Base-by-base conservation (phyloP, 1,140 invertebrate genomes). In the Zelostemma sp. region DNA sequence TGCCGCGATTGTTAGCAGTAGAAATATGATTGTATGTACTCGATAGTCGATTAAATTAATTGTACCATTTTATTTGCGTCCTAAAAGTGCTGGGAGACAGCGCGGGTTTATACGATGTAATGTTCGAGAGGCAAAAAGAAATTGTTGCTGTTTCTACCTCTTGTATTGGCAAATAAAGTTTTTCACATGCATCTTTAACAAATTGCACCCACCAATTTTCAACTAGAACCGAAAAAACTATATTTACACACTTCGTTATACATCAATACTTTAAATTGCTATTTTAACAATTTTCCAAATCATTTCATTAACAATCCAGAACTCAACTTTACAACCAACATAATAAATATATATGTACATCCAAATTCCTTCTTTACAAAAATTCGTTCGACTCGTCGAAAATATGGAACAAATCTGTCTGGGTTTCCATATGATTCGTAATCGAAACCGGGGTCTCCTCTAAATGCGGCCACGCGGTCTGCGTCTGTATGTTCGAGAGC, bases 401-500 rank as follows among this genome's bases (percentile, higher is more conserved):
- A 43, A 85, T 82, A 40, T 78, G 79, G 8, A 85, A 64, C 43
- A 86, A 60, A 60, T 86, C 82, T 1, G 84, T 86, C 61, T 86
- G 85, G 0, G 85, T 86, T 74, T 86, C 85, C 57, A 83, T 86
- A 33, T 86, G 83, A 73, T 77, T 84, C 12, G 73, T 85, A 0
- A 81, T 80, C 1, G 84, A 86, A 11, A 83, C 83, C 0, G 80
- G 73, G 6, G 78, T 74, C 18, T 82, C 82, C 15, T 83, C 80
- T 1, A 79, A 69, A 49, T 79, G 74, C 17, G 83, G 71, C 84
- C 86, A 88, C 12, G 85, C 79, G 0, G 89, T 90, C 70, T 90
- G 89, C 0, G 89, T 90, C 70, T 90, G 87, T 35, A 87, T 90
- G 55, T 90, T 84, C 6, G 86, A 87, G 15, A 90, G 77, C 1